phyloP scores from a whole-genome alignment of 1,140 invertebrate genomes.

The Aphaenogaster floridana region DNA sequence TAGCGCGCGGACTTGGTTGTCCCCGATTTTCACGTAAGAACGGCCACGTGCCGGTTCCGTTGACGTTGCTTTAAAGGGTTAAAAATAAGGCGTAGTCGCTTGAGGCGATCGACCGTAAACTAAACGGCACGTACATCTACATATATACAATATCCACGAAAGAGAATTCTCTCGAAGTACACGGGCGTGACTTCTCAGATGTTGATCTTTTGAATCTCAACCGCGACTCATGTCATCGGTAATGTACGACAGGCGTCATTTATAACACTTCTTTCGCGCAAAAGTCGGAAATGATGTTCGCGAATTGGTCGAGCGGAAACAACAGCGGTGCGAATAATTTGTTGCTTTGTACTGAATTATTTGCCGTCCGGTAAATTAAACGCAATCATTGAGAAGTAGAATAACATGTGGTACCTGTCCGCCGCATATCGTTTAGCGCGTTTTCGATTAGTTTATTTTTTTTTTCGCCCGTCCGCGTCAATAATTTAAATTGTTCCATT shows the following conservation, averaged over 20 bases:
- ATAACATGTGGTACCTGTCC: not conserved
- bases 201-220: not conserved
- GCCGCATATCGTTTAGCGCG: not conserved
- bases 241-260: not conserved
- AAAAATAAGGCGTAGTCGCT: conserved; percentile 40
- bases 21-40: conserved; percentile 45
- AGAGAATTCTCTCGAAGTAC: conserved; percentile 13
- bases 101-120: conserved; percentile 30
- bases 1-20: not conserved
- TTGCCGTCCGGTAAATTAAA: not conserved
- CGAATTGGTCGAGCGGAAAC: not conserved
- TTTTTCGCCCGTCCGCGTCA: not conserved
- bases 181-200: not conserved
- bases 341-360: not conserved
- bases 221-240: not conserved
- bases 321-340: not conserved
- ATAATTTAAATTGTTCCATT: conserved; percentile 8
- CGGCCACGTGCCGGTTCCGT: not conserved
- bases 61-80: conserved; percentile 23
- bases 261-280: not conserved
- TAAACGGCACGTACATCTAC: not conserved
- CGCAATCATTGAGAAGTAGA: not conserved
- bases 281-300: not conserved
- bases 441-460: not conserved
- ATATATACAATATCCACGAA: conserved; percentile 1